Evolutionary conservation across 2,797 vertebrate genomes (phyloP).

Genomic region (Petrocephalus schoutedeni): DNA sequence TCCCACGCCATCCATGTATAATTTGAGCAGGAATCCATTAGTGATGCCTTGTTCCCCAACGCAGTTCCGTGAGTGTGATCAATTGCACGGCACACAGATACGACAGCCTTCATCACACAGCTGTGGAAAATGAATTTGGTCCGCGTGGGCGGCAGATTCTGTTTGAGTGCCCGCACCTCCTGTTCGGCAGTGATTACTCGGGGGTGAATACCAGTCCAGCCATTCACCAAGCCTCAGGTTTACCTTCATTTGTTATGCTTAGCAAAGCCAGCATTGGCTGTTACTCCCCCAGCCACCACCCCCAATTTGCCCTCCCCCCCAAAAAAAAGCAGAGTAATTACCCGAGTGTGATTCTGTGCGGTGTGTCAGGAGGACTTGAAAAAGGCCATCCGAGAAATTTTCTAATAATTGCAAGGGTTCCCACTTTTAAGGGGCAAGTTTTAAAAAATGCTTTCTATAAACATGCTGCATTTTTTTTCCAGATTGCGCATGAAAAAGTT

Average conservation of each 20-base stretch:
- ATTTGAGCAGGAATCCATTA: background rate
- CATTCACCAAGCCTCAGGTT: slow-evolving; percentile 31
- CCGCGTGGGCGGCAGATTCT: background rate
- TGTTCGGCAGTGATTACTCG: slow-evolving; percentile 25
- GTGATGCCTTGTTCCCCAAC: background rate
- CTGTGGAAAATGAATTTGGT: slow-evolving; percentile 15
- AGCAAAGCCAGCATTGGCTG: background rate
- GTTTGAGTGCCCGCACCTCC: background rate
- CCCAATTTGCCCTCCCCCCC: background rate
- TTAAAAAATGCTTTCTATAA: background rate
- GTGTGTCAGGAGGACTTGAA: background rate
- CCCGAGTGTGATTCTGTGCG: background rate
- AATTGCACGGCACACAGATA: background rate
- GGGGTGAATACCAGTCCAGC: slow-evolving; percentile 15
- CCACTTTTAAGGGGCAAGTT: background rate
- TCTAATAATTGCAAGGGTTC: background rate
- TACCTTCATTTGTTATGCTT: slow-evolving; percentile 40
- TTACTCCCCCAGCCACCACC: background rate
- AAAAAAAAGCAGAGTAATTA: background rate
- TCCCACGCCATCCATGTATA: background rate
- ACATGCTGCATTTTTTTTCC: background rate
- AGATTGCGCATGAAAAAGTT: background rate
- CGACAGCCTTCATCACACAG: background rate
- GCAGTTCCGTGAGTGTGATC: background rate
- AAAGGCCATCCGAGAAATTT: background rate